These are phyloP conservation scores for Melieria omissa DNA, from an alignment of 2,888 invertebrate genomes.

Conservation along the genomic window DNA sequence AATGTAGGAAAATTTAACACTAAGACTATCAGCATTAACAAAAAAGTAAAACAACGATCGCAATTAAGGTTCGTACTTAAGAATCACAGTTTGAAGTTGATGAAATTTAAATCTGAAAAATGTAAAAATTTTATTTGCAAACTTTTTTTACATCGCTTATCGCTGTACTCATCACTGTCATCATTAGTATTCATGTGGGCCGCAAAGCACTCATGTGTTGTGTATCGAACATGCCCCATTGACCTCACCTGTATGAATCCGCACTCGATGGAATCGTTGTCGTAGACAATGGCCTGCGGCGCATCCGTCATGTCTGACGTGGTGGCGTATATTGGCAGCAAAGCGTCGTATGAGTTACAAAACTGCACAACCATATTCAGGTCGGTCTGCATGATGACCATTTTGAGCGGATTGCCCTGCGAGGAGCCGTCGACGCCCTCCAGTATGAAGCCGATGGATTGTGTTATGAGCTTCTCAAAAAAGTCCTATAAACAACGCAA, in stretches of 20 bases:
- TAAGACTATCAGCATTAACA: too few species aligned
- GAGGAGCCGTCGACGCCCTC: slow-evolving; percentile 81
- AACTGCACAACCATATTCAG: slow-evolving; percentile 90
- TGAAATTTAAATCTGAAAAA: neutral
- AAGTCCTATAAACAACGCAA: slow-evolving; percentile 66
- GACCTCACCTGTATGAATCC: slow-evolving; percentile 73
- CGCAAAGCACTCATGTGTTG: too few species aligned
- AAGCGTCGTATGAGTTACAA: slow-evolving; percentile 81
- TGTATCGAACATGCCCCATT: too few species aligned
- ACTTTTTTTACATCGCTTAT: neutral
- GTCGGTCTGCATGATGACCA: slow-evolving; percentile 85
- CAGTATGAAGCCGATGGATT: slow-evolving; percentile 77
- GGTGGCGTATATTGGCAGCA: slow-evolving; percentile 69
- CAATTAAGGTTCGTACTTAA: too few species aligned
- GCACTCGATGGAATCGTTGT: slow-evolving; percentile 75
- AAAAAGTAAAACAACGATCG: too few species aligned
- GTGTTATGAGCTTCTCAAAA: slow-evolving; percentile 81
- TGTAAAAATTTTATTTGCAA: too few species aligned
- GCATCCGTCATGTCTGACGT: slow-evolving; percentile 61
- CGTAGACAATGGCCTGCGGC: slow-evolving; percentile 68
- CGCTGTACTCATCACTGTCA: neutral
- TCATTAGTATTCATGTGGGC: too few species aligned
- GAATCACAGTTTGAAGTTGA: too few species aligned
- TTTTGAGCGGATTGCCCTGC: slow-evolving; percentile 79
- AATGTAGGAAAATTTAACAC: too few species aligned